Evolutionary conservation across 2,888 invertebrate genomes (phyloP), one percentile per base, ranked within the genome.

Genomic region (Drosophila paramelanica): DNA sequence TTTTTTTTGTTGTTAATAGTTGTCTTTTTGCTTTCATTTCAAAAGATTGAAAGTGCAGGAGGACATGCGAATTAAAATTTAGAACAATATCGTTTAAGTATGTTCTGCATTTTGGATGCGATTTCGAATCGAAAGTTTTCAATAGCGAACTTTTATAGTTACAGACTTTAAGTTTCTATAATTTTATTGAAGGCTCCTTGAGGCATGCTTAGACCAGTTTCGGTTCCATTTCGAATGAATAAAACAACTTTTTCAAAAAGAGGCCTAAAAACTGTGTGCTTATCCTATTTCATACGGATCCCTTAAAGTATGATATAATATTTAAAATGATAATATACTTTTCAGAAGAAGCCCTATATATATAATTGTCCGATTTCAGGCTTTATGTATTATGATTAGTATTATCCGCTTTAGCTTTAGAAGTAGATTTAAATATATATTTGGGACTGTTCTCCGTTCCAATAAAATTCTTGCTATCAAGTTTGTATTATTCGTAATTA

Each of bases 141-240:
- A 36, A 13, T 36, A 36, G 11, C 36, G 13, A 36, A 36, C 36
- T 36, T 11, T 36, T 36, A 1, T 36, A 36, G 13, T 36, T 13
- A 36, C 36, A 36, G 36, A 36, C 13, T 36, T 36, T 36, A 13
- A 13, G 36, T 36, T 36, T 36, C 13, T 36, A 36, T 36, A 13
- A 36, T 36, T 36, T 36, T 36, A 36, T 36, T 36, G 36, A 36
- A 36, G 36, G 36, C 36, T 36, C 36, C 36, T 36, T 36, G 36
- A 36, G 36, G 36, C 36, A 36, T 36, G 36, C 36, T 36, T 36
- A 13, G 36, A 36, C 36, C 36, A 13, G 11, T 36, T 36, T 11
- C 36, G 36, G 36, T 36, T 36, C 36, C 36, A 36, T 36, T 36
- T 36, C 36, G 13, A 36, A 36, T 36, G 5, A 13, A 13, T 36